phyloP scores from a whole-genome alignment of 1,140 invertebrate species.

The Trissolcus basalis region DNA sequence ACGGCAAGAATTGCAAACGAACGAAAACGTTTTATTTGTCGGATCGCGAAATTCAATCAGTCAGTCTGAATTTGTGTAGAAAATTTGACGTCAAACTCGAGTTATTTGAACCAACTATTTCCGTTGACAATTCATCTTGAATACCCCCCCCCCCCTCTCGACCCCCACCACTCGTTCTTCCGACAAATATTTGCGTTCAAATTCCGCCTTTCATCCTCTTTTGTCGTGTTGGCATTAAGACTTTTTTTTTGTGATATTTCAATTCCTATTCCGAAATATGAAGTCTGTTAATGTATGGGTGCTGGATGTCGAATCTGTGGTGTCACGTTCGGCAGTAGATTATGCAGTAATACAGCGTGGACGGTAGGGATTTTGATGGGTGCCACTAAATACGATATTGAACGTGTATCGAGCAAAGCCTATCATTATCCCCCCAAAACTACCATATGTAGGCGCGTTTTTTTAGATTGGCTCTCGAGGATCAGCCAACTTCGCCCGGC shows the following conservation, averaged over 20 bases:
- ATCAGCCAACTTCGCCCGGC: slow-evolving; percentile 13
- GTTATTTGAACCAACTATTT: slow-evolving; percentile 20
- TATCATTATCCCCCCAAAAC: slow-evolving; percentile 53
- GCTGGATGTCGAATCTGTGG: slow-evolving; percentile 27
- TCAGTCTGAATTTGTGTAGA: slow-evolving; percentile 1
- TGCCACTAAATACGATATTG: slow-evolving; percentile 55
- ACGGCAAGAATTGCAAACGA: not conserved
- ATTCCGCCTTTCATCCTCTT: slow-evolving; percentile 9
- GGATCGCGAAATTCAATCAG: slow-evolving; percentile 4
- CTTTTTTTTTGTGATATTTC: slow-evolving; percentile 34
- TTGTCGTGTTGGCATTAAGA: slow-evolving; percentile 17
- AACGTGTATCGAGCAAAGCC: slow-evolving; percentile 50
- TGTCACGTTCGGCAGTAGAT: slow-evolving; percentile 47
- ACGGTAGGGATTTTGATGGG: slow-evolving; percentile 45
- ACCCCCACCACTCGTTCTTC: not conserved
- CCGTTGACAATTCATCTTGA: slow-evolving; percentile 18
- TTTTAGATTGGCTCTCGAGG: slow-evolving; percentile 52
- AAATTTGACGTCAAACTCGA: slow-evolving; percentile 1
- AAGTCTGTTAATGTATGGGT: slow-evolving; percentile 33
- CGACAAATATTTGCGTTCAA: slow-evolving; percentile 31
- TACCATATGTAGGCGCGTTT: slow-evolving; percentile 58
- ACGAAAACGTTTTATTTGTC: not conserved
- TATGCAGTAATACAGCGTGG: slow-evolving; percentile 42
- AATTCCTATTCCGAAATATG: slow-evolving; percentile 39
- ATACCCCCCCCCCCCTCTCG: not conserved